These are phyloP conservation scores for Cryptocheilus praepositus DNA, from an alignment of 2,888 invertebrate genomes.

Conservation along the genomic window DNA sequence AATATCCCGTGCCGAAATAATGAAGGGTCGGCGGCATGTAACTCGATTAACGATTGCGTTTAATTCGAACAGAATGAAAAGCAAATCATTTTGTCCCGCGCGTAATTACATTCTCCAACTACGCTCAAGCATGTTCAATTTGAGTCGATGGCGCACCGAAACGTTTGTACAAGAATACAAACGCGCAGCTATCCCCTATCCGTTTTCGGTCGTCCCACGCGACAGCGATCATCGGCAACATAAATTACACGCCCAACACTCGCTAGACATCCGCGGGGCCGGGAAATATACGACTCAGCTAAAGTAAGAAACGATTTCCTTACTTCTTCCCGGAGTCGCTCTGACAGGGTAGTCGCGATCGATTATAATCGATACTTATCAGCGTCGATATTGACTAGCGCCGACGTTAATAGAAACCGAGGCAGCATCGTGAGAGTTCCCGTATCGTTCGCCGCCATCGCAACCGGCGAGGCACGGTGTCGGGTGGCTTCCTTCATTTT, in stretches of 20 bases:
- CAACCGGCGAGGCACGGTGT: slow-evolving; percentile 12
- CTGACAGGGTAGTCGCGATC: not conserved
- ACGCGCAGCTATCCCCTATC: not conserved
- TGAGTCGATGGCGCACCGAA: too few species aligned
- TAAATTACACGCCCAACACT: slow-evolving; percentile 6
- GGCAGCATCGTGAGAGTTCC: not conserved
- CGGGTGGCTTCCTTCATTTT: slow-evolving; percentile 54
- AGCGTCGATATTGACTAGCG: not conserved
- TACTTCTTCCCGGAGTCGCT: too few species aligned
- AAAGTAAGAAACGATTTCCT: not conserved
- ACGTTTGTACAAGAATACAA: not conserved
- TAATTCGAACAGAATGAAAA: slow-evolving; percentile 1
- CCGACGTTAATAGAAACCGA: slow-evolving; percentile 3
- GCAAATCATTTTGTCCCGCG: not conserved
- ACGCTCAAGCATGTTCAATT: not conserved
- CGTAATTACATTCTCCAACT: slow-evolving; percentile 6
- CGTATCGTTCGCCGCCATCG: slow-evolving; percentile 35
- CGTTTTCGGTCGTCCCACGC: not conserved
- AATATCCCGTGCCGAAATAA: slow-evolving; percentile 6
- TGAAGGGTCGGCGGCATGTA: slow-evolving; percentile 6
- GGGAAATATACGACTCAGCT: not conserved
- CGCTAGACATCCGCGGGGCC: slow-evolving; percentile 23
- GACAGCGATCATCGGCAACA: not conserved
- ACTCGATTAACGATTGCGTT: slow-evolving; percentile 9
- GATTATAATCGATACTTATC: slow-evolving; percentile 19